Percentiles rank a stretch among this genome's conserved stretches.
These are phyloP conservation scores for Gryllus bimaculatus DNA, from an alignment of 1,140 invertebrate species.

Conservation along the genomic window DNA sequence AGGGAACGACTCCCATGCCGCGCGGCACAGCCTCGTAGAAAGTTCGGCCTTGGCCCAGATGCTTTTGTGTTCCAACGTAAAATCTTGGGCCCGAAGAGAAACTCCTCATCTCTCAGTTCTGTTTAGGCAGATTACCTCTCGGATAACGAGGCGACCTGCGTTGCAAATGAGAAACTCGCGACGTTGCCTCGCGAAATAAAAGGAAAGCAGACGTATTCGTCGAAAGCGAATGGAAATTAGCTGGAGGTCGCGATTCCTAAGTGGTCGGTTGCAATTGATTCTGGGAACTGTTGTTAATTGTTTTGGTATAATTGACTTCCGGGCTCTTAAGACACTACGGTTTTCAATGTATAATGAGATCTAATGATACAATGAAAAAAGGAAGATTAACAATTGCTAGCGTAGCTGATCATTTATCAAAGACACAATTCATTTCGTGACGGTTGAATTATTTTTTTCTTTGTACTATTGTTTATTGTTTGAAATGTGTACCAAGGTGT, in stretches of 20 bases:
- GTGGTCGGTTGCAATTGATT: background rate
- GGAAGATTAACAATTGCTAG: too few relatives aligned
- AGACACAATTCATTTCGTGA: too few relatives aligned
- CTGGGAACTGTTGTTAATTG: background rate
- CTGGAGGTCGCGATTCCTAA: background rate
- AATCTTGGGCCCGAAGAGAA: background rate
- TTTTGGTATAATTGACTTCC: background rate
- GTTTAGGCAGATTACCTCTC: background rate
- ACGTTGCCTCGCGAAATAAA: background rate
- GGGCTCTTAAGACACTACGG: background rate
- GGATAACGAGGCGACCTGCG: background rate
- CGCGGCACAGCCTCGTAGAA: background rate
- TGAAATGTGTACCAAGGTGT: too few relatives aligned
- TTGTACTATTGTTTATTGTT: too few relatives aligned
- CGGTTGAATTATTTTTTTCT: too few relatives aligned
- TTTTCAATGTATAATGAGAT: too few relatives aligned
- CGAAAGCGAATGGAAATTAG: background rate
- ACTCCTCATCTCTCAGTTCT: background rate
- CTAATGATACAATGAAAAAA: too few relatives aligned
- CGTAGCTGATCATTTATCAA: too few relatives aligned
- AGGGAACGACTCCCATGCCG: background rate
- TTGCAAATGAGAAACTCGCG: background rate
- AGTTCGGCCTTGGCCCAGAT: background rate
- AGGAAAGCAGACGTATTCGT: background rate
- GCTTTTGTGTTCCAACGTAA: background rate